A percentile compares a stretch with the other conserved stretches of the same genome.
Conservation (phyloP, 2,113 vertebrate species). For the Siniperca knerii region DNA sequence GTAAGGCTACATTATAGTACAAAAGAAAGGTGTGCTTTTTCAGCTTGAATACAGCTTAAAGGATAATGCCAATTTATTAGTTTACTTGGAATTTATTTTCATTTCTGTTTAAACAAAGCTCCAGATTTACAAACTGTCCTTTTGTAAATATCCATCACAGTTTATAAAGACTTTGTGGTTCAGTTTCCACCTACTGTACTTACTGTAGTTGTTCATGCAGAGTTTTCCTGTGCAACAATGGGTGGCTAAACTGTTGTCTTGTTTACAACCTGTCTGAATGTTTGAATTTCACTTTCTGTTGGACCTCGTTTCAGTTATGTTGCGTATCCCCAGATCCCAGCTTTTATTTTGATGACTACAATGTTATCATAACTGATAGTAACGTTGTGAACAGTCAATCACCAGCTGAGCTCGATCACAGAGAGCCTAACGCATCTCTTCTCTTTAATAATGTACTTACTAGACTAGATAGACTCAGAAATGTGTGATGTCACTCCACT, state of each 20-base stretch:
- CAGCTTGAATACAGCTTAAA: neutral
- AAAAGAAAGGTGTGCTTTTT: conserved; percentile 7
- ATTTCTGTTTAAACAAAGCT: neutral
- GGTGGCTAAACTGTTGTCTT: neutral
- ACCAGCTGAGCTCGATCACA: neutral
- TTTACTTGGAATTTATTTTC: neutral
- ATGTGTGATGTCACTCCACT: neutral
- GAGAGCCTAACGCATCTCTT: neutral
- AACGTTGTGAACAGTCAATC: neutral
- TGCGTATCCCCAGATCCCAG: neutral
- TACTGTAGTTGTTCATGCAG: neutral
- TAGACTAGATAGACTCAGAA: neutral
- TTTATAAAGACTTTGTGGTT: neutral
- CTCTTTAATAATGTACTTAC: neutral
- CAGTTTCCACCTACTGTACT: neutral
- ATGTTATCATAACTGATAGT: neutral
- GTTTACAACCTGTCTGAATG: neutral
- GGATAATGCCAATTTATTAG: neutral
- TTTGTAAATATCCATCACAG: neutral
- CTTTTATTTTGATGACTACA: neutral
- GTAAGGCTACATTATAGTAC: conserved; percentile 4
- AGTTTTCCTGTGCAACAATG: neutral
- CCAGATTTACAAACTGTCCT: neutral
- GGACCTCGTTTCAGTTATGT: neutral
- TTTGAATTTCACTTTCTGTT: neutral